These are phyloP conservation scores for Conopomorpha cramerella DNA, from an alignment of 1,140 invertebrate species.

Conservation along the genomic window DNA sequence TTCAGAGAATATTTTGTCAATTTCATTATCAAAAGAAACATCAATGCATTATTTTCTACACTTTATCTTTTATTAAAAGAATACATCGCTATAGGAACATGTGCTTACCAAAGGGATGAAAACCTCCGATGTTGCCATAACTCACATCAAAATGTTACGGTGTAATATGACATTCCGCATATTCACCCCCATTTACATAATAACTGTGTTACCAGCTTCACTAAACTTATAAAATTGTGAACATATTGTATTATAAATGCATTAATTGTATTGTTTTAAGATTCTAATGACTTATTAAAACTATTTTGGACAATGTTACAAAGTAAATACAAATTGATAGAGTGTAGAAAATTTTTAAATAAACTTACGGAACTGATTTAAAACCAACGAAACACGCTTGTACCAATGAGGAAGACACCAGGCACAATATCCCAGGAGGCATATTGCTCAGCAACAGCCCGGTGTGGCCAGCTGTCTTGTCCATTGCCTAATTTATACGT, in stretches of 20 bases:
- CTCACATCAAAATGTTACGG: not conserved
- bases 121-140: constrained; percentile 1
- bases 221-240: constrained; percentile 15
- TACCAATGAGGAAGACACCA: no score
- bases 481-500: no score
- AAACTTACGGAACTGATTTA: constrained; percentile 17
- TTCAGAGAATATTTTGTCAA: constrained; percentile 53
- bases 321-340: constrained; percentile 23
- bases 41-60: constrained; percentile 52
- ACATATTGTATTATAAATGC: constrained; percentile 16
- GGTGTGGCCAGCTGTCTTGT: no score
- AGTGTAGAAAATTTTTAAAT: constrained; percentile 54
- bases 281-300: constrained; percentile 2
- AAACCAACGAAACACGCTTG: constrained; percentile 48
- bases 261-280: constrained; percentile 5
- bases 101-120: constrained; percentile 27
- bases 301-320: not conserved
- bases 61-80: constrained; percentile 46
- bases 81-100: constrained; percentile 46
- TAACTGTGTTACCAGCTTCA: not conserved
- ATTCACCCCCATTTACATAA: no score
- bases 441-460: not conserved
- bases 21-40: constrained; percentile 53
- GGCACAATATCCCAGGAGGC: not conserved
- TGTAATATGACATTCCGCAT: no score